Percentiles rank a stretch among this genome's conserved stretches.
These are phyloP conservation scores for Microhierax caerulescens DNA, from an alignment of 2,797 vertebrate genomes.

Conservation along the genomic window DNA sequence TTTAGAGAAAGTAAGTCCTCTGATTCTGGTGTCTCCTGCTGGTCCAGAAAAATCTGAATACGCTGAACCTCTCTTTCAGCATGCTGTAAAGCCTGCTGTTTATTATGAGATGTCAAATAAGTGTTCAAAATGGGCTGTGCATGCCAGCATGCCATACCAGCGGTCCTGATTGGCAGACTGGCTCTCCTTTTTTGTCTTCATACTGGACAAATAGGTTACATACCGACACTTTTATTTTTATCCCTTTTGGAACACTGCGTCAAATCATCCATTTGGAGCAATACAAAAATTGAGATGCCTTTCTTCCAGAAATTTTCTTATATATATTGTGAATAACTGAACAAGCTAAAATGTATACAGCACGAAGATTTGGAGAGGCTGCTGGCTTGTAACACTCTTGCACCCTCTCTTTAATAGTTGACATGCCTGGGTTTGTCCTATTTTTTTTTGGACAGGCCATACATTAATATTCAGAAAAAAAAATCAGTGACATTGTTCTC, in stretches of 20 bases:
- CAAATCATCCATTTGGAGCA: neutral
- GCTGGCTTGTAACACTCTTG: neutral
- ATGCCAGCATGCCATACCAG: neutral
- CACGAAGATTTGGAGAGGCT: neutral
- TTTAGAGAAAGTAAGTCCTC: neutral
- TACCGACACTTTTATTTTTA: conserved; percentile 51
- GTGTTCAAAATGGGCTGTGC: neutral
- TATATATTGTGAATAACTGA: neutral
- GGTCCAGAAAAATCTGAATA: neutral
- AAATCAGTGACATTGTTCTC: neutral
- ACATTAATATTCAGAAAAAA: neutral
- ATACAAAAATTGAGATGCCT: neutral
- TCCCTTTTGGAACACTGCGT: neutral
- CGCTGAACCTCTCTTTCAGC: neutral
- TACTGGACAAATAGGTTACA: conserved; percentile 16
- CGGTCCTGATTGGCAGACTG: neutral
- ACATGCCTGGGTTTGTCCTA: neutral
- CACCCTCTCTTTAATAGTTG: neutral
- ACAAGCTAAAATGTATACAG: neutral
- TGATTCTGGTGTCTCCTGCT: neutral
- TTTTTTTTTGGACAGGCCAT: neutral
- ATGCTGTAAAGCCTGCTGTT: conserved; percentile 7
- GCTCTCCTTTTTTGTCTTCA: neutral
- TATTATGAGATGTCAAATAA: conserved; percentile 15
- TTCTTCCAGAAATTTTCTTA: neutral